Base-by-base conservation (phyloP, 2,797 vertebrate species). In the Callimico goeldii region DNA sequence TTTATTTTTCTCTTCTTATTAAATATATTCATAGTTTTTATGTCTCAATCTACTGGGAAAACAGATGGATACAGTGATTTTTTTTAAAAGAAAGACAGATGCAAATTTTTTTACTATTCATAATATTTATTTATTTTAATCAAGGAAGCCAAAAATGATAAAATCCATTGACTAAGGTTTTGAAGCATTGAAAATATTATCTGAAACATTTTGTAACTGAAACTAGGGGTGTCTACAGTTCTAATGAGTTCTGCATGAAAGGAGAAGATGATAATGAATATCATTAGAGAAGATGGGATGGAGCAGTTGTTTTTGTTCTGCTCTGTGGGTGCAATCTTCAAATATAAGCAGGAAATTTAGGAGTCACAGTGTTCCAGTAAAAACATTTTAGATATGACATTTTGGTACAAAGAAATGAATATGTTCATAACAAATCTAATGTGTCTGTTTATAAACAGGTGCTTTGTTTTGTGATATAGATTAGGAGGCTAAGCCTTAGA, bases 221-320 rank as follows among this genome's bases (percentile, higher is more conserved):
- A 64, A 55, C 46, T 61, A 93, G 39, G 46, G 41, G 19, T 80
- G 30, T 91, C 76, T 96, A 43, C 91, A 77, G 52, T 94, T 94
- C 87, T 94, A 95, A 97, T 94, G 72, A 96, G 91, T 94, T 97
- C 91, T 86, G 36, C 57, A 41, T 82, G 76, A 94, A 91, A 93
- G 72, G 64, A 94, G 61, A 94, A 91, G 94, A 97, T 95, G 83
- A 93, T 91, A 95, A 90, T 92, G 81, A 72, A 82, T 93, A 92
- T 95, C 57, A 61, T 94, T 96, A 97, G 90, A 52, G 46, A 95
- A 39, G 46, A 96, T 30, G 64, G 46, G 64, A 26, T 7, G 10
- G 43, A 58, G 39, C 70, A 17, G 5, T 94, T 91, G 95, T 97
- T 96, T 97, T 79, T 91, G 33, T 96, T 96, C 43, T 95, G 20